These are phyloP conservation scores for Gallinago solitaria DNA, from an alignment of 2,797 vertebrate species.

Conservation along the genomic window DNA sequence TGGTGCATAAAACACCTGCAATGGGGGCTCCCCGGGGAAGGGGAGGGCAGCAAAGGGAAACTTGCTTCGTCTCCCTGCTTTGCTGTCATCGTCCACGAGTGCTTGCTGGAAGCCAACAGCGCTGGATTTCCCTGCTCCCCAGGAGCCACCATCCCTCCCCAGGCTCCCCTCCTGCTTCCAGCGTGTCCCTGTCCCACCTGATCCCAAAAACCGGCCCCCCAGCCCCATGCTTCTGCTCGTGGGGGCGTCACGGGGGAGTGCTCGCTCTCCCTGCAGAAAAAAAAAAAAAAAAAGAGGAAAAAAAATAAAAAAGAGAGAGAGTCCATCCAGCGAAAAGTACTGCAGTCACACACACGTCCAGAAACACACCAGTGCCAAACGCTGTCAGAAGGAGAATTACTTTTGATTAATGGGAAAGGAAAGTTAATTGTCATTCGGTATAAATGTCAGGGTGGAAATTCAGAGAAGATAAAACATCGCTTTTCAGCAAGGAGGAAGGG, in stretches of 20 bases:
- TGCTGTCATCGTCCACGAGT: neutral
- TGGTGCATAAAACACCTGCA: neutral
- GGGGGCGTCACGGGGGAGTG: neutral
- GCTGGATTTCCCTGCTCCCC: neutral
- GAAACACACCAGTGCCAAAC: neutral
- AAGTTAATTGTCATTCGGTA: constrained; percentile 46
- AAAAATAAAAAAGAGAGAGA: neutral
- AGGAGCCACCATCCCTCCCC: neutral
- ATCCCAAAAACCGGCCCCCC: neutral
- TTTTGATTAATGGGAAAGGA: constrained; percentile 49
- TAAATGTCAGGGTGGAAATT: constrained; percentile 42
- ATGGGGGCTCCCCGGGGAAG: neutral
- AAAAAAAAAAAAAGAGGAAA: no score
- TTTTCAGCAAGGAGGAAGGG: constrained; percentile 11
- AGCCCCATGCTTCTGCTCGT: accelerated
- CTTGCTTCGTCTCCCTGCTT: neutral
- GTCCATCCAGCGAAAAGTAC: neutral
- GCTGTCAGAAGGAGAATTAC: constrained; percentile 19
- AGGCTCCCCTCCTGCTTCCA: accelerated
- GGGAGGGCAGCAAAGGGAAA: neutral
- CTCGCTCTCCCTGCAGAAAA: neutral
- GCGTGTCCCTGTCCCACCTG: accelerated
- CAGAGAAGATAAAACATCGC: neutral
- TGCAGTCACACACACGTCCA: neutral
- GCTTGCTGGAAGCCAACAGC: neutral